A percentile compares a stretch with the other conserved stretches of the same genome.
Evolutionary conservation across 2,888 invertebrate species (phyloP).

Genomic region (Odontocerum albicorne): DNA sequence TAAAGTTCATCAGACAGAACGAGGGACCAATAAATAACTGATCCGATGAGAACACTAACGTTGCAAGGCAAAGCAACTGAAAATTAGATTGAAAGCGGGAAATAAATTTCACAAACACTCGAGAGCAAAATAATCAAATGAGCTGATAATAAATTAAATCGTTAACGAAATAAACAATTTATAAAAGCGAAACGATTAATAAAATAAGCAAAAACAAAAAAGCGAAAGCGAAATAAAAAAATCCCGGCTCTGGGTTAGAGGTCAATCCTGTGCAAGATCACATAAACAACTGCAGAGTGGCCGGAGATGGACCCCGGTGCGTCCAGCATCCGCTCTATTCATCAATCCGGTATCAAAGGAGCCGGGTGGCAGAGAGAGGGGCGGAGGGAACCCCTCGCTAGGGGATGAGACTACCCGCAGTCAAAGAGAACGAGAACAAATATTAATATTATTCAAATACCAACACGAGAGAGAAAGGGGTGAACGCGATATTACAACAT

Average conservation of each 20-base stretch:
- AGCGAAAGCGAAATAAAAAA: constrained; percentile 23
- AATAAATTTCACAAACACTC: background rate
- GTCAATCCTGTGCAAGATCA: constrained; percentile 22
- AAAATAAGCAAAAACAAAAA: constrained; percentile 12
- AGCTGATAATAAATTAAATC: background rate
- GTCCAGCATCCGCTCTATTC: constrained; percentile 2
- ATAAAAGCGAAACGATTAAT: background rate
- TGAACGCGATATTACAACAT: constrained; percentile 1
- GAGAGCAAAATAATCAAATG: background rate
- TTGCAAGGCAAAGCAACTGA: background rate
- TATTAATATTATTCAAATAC: constrained; percentile 34
- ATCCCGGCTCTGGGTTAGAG: constrained; percentile 10
- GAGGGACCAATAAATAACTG: too few species aligned
- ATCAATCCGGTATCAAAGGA: background rate
- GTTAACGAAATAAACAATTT: background rate
- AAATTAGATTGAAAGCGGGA: background rate
- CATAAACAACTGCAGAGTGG: constrained; percentile 17
- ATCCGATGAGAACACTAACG: background rate
- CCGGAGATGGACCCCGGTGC: background rate
- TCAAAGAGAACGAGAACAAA: constrained; percentile 10
- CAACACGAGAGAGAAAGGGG: constrained; percentile 15
- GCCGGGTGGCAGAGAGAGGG: background rate
- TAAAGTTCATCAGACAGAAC: too few species aligned
- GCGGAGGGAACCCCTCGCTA: constrained; percentile 3
- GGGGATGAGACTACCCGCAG: too few species aligned